Conservation (phyloP, 2,113 vertebrate genomes). For the Blennius ocellaris region DNA sequence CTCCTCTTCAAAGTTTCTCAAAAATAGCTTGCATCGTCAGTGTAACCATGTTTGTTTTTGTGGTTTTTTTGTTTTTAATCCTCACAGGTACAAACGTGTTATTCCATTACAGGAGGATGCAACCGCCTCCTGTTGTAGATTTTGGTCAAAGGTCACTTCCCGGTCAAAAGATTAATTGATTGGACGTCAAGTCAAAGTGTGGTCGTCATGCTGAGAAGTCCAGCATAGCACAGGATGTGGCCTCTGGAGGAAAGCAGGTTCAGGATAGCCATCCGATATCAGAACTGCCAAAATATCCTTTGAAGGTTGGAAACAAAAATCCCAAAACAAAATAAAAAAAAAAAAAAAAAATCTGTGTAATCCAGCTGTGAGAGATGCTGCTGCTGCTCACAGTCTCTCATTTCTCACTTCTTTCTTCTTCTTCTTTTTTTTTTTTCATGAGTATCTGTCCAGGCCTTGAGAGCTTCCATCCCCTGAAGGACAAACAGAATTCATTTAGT, state of each 20-base stretch:
- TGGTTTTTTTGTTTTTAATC: slow-evolving; percentile 1
- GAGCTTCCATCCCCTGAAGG: slow-evolving; percentile 58
- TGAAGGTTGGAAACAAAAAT: slow-evolving; percentile 38
- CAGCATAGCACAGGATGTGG: slow-evolving; percentile 45
- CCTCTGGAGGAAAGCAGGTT: slow-evolving; percentile 65
- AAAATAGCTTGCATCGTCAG: slow-evolving; percentile 64
- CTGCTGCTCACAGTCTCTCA: slow-evolving; percentile 51
- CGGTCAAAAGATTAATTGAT: slow-evolving; percentile 69
- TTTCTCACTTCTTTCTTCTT: slow-evolving; percentile 20
- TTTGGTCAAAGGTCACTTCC: slow-evolving; percentile 79
- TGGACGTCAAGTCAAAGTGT: slow-evolving; percentile 63
- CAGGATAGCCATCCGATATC: slow-evolving; percentile 35
- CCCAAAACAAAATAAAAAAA: slow-evolving; percentile 48
- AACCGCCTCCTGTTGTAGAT: slow-evolving; percentile 30
- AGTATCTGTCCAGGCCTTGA: slow-evolving; percentile 48
- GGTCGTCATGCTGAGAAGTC: slow-evolving; percentile 56
- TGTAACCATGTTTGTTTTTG: slow-evolving; percentile 27
- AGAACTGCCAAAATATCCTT: slow-evolving; percentile 66
- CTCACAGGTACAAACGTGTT: slow-evolving; percentile 41
- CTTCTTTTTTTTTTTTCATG: slow-evolving; percentile 33
- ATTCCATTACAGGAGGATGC: slow-evolving; percentile 38
- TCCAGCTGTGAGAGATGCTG: slow-evolving; percentile 58
- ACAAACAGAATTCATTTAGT: slow-evolving; percentile 6
- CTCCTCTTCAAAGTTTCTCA: slow-evolving; percentile 51
- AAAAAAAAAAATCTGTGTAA: slow-evolving; percentile 57